These are phyloP conservation scores for Chamaea fasciata DNA, from an alignment of 2,113 vertebrate genomes.

Conservation along the genomic window DNA sequence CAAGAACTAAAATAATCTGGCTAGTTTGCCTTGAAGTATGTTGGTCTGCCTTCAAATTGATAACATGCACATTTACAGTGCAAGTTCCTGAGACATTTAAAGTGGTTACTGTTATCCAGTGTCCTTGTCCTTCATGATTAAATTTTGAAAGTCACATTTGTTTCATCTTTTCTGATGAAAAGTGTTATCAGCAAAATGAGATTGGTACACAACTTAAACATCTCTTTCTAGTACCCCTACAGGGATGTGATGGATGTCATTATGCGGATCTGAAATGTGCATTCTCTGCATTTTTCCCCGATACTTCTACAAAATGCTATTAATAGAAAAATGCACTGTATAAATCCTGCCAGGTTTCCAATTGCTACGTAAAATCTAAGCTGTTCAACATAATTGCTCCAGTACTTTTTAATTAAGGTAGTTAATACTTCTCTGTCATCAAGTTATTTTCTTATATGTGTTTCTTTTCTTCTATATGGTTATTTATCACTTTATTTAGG, in stretches of 20 bases:
- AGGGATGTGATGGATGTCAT: slow-evolving; percentile 35
- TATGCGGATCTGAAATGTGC: neutral
- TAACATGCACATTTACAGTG: neutral
- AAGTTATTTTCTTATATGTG: neutral
- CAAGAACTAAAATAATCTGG: slow-evolving; percentile 23
- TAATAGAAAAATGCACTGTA: slow-evolving; percentile 29
- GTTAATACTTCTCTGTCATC: slow-evolving; percentile 31
- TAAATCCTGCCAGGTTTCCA: neutral
- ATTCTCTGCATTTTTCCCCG: slow-evolving; percentile 37
- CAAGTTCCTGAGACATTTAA: slow-evolving; percentile 12
- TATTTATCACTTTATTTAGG: neutral
- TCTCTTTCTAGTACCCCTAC: slow-evolving; percentile 34
- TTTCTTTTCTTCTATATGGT: neutral
- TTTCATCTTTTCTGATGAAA: slow-evolving; percentile 53
- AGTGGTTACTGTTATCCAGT: slow-evolving; percentile 12
- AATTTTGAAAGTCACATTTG: slow-evolving; percentile 59
- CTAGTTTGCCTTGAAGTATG: slow-evolving; percentile 24
- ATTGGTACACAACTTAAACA: slow-evolving; percentile 39
- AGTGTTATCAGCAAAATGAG: slow-evolving; percentile 51
- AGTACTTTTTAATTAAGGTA: slow-evolving; percentile 23
- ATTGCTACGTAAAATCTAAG: neutral
- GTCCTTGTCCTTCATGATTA: slow-evolving; percentile 60
- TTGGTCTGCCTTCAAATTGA: slow-evolving; percentile 1
- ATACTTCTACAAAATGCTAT: neutral
- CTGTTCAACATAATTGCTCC: slow-evolving; percentile 5